A percentile compares a stretch with the other conserved stretches of the same genome.
These are phyloP conservation scores for Caenorhabditis inopinata DNA, from an alignment of 1,140 invertebrate genomes.

Conservation along the genomic window DNA sequence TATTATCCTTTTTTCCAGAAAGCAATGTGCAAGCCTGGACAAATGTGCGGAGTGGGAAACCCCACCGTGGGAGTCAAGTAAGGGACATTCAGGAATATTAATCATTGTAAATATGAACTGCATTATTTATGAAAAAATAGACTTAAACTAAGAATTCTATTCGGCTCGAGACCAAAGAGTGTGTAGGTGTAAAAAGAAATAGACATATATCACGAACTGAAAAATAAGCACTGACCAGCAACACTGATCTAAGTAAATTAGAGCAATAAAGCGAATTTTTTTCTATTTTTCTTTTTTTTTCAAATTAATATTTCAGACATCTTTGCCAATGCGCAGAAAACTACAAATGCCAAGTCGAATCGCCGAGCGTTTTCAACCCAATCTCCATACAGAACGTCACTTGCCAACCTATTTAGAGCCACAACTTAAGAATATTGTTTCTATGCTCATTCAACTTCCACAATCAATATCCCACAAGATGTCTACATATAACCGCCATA, in stretches of 20 bases:
- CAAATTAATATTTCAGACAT: not conserved
- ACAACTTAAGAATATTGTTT: not conserved
- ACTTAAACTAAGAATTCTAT: no score
- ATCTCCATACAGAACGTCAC: not conserved
- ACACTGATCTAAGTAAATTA: no score
- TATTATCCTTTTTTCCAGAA: not conserved
- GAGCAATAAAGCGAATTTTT: no score
- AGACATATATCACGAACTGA: no score
- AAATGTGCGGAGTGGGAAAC: conserved; percentile 7
- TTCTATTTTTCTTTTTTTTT: no score
- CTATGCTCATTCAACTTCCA: not conserved
- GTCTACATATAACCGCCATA: not conserved
- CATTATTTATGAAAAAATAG: no score
- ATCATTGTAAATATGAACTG: no score
- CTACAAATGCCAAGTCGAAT: not conserved
- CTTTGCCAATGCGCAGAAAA: not conserved
- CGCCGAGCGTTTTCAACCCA: not conserved
- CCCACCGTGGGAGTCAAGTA: conserved; percentile 3
- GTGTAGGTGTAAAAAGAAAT: no score
- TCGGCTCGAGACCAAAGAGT: no score
- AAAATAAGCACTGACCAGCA: no score
- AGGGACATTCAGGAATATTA: not conserved
- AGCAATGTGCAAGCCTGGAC: conserved; percentile 1
- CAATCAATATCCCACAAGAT: no score
- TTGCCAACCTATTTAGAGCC: not conserved